These are phyloP conservation scores for Aethes cnicana DNA, from an alignment of 2,888 invertebrate genomes.

Conservation along the genomic window DNA sequence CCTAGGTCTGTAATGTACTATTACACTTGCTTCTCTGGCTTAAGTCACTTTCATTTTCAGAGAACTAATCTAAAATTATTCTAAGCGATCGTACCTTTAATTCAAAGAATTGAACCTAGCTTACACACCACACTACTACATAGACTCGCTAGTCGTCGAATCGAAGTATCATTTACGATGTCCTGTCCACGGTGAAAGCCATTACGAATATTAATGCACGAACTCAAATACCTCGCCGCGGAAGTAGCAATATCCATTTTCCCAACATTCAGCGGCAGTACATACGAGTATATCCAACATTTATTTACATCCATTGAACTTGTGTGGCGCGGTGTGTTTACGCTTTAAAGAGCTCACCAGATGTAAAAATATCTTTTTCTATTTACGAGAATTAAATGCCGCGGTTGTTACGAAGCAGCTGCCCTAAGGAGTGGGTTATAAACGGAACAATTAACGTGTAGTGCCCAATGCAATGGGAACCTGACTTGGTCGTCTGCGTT, in stretches of 20 bases:
- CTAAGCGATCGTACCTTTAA: no score
- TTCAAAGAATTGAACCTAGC: no score
- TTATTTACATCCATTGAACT: conserved; percentile 70
- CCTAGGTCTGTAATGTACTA: no score
- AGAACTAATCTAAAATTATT: no score
- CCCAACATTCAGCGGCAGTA: conserved; percentile 38
- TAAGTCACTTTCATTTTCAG: no score
- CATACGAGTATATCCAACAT: conserved; percentile 57
- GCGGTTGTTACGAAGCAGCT: conserved; percentile 76
- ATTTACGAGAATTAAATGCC: conserved; percentile 79
- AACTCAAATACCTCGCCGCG: conserved; percentile 19
- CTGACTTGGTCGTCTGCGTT: conserved; percentile 43
- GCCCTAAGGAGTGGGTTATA: conserved; percentile 75
- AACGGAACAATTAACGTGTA: conserved; percentile 74
- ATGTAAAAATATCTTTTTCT: conserved; percentile 81
- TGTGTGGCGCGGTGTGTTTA: conserved; percentile 68
- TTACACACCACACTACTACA: no score
- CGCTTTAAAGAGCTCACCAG: conserved; percentile 65
- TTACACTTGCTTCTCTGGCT: no score
- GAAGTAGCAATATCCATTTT: conserved; percentile 25
- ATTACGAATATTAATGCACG: conserved; percentile 22
- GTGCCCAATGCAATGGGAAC: conserved; percentile 55
- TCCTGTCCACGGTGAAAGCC: conserved; percentile 11
- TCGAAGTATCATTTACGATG: conserved; percentile 1
- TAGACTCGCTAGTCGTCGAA: no score